phyloP scores from a whole-genome alignment of 2,113 vertebrate genomes.

The Corythornis madagascariensis region DNA sequence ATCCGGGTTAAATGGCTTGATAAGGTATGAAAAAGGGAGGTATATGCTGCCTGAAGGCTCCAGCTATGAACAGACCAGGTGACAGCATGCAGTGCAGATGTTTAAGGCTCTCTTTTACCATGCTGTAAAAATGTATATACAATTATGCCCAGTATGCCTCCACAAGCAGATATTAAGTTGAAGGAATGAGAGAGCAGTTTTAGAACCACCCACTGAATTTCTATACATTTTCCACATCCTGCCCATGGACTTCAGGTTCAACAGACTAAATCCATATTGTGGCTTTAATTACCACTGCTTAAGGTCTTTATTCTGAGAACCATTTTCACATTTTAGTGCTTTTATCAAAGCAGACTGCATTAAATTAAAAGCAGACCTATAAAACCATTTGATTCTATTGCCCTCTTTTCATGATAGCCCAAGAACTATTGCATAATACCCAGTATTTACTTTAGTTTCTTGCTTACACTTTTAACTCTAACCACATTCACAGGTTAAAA shows the following conservation, averaged over 20 bases:
- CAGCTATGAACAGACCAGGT: background rate
- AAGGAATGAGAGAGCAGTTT: constrained; percentile 55
- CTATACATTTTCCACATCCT: background rate
- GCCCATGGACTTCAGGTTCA: background rate
- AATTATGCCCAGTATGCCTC: constrained; percentile 47
- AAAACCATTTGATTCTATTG: background rate
- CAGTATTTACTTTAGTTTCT: background rate
- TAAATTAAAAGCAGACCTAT: constrained; percentile 55
- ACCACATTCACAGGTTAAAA: constrained; percentile 28
- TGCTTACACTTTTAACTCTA: background rate
- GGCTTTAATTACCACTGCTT: constrained; percentile 2
- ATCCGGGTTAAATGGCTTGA: background rate
- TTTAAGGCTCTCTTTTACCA: constrained; percentile 33
- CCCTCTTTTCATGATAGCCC: background rate
- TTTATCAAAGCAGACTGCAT: constrained; percentile 19
- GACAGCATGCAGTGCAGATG: constrained; percentile 33
- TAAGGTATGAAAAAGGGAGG: background rate
- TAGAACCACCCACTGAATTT: constrained; percentile 36
- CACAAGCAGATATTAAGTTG: constrained; percentile 29
- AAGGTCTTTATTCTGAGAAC: background rate
- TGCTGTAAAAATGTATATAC: constrained; percentile 53
- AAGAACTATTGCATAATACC: constrained; percentile 43
- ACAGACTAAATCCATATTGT: background rate
- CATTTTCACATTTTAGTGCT: constrained; percentile 1
- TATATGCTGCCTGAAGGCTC: background rate